Evolutionary conservation across 2,797 vertebrate species (phyloP).

Genomic region (Gobio occitaniae): DNA sequence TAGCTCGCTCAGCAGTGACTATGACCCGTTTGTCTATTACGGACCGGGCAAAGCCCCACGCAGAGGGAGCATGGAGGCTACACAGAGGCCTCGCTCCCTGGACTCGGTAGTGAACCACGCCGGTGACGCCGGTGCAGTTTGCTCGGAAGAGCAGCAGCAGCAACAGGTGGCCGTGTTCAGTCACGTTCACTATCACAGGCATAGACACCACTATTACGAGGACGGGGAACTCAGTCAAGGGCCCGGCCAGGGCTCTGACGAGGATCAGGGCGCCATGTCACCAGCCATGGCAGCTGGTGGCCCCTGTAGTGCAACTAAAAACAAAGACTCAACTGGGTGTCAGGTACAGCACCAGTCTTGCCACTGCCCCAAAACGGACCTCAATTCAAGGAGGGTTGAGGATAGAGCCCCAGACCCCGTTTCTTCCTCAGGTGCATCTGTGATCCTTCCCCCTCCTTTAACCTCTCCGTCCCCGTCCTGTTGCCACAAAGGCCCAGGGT

Average conservation of each 20-base stretch:
- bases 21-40: conserved; percentile 90
- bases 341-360: conserved; percentile 72
- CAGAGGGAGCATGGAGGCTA: conserved; percentile 68
- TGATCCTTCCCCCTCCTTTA: conserved; percentile 69
- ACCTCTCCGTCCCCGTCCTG: conserved; percentile 67
- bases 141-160: conserved; percentile 75
- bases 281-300: conserved; percentile 32
- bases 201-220: conserved; percentile 94
- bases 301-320: conserved; percentile 55
- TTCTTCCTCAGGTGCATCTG: conserved; percentile 59
- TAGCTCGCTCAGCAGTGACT: conserved; percentile 97
- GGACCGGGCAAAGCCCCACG: conserved; percentile 75
- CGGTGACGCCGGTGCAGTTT: conserved; percentile 17
- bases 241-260: conserved; percentile 75
- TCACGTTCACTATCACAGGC: conserved; percentile 93
- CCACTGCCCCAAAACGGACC: conserved; percentile 76
- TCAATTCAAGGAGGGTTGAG: conserved; percentile 64
- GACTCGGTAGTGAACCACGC: conserved; percentile 82
- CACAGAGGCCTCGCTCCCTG: conserved; percentile 83
- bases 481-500: conserved; percentile 76
- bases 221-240: conserved; percentile 71
- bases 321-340: conserved; percentile 74
- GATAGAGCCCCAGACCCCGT: conserved; percentile 65
- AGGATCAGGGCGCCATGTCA: conserved; percentile 72
- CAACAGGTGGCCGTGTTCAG: conserved; percentile 85